Percentiles rank a stretch among this genome's conserved stretches.
These are phyloP conservation scores for Volucella bombylans DNA, from an alignment of 2,888 invertebrate species.

Conservation along the genomic window DNA sequence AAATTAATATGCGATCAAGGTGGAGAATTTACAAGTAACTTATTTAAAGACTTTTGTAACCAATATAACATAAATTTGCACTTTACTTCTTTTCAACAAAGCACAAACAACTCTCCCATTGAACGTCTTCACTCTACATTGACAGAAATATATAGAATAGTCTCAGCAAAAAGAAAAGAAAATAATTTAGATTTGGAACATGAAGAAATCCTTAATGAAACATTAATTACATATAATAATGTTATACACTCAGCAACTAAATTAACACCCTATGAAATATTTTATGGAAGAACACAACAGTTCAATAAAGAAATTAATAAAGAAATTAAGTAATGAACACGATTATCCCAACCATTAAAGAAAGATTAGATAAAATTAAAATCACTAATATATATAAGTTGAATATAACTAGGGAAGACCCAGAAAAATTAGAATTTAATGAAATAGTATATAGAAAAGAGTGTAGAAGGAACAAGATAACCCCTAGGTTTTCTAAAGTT, in stretches of 20 bases:
- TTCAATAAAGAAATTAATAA: background rate
- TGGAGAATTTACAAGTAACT: background rate
- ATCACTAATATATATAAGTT: slow-evolving; percentile 9
- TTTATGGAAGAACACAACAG: no score
- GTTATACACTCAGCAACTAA: no score
- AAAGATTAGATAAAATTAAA: background rate
- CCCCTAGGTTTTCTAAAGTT: slow-evolving; percentile 3
- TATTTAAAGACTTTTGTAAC: background rate
- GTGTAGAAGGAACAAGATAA: slow-evolving; percentile 9
- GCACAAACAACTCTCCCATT: slow-evolving; percentile 1
- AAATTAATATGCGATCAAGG: background rate
- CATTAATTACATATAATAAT: background rate
- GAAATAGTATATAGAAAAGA: slow-evolving; percentile 12
- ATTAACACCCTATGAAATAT: background rate
- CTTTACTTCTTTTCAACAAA: background rate
- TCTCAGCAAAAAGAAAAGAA: background rate
- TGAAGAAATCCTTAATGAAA: background rate
- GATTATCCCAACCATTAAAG: slow-evolving; percentile 17
- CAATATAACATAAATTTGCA: background rate
- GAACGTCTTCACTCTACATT: slow-evolving; percentile 5
- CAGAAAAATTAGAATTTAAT: background rate
- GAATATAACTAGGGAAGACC: slow-evolving; percentile 7
- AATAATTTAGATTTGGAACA: background rate
- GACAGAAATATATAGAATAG: background rate
- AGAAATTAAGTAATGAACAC: background rate